Base-by-base conservation (phyloP, 1,140 invertebrate species). In the Drosophila equinoxialis region DNA sequence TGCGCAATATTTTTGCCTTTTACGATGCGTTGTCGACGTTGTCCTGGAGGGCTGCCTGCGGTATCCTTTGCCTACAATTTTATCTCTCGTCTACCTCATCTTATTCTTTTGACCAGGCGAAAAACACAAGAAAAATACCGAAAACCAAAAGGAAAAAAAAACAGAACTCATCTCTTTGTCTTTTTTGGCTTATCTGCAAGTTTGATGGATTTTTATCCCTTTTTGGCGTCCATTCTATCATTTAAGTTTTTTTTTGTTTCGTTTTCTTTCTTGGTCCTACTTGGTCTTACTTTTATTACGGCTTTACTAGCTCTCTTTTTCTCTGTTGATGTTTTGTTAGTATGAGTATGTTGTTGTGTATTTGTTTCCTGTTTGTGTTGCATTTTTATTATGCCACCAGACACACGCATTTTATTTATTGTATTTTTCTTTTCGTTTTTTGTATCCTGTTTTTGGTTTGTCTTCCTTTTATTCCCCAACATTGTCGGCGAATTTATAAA, bases 201-300 rank as follows among this genome's bases (percentile, higher is more conserved):
- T 89, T 90, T 90, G 84, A 89, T 89, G 85, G 85, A 89, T 89
- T 90, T 81, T 81, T 84, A 87, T 87, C 83, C 84, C 69, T 89
- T 87, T 79, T 75, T 67, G 82, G 76, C 71, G 62, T 68, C 65
- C 39, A 17, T 71, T 67, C 72, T 61, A 30, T 42, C 23, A 55
- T 35, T 30, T 30, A 30, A 30, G 30, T 5, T 30, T 30, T 71
- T 78, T 71, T 60, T 77, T 51, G 58, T 65, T 71, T 78, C 69
- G 71, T 63, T 67, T 65, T 60, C 37, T 51, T 45, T 41, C 45
- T 72, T 58, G 41, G 70, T 62, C 45, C 35, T 30, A 30, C 26
- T 61, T 61, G 54, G 42, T 61, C 67, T 65, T 48, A 41, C 41
- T 71, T 66, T 74, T 79, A 63, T 79, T 75, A 58, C 77, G 39